These are phyloP conservation scores for Amblyopsis hoosieri DNA, from an alignment of 2,797 vertebrate genomes.

Conservation along the genomic window DNA sequence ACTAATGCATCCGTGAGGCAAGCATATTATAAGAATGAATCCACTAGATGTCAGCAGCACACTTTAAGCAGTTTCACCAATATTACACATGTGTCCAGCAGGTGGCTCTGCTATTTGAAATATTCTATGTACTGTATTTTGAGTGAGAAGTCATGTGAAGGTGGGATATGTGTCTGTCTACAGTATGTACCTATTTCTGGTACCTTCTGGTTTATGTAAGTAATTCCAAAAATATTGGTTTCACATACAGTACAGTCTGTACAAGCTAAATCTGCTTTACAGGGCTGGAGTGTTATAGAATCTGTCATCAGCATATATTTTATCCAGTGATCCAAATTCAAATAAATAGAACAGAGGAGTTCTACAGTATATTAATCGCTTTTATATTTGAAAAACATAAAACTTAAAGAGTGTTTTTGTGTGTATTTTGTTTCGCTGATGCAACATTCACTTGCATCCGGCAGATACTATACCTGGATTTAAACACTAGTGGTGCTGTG, in stretches of 20 bases:
- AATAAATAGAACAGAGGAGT: neutral
- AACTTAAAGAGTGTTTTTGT: neutral
- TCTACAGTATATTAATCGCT: neutral
- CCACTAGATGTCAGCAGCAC: constrained; percentile 75
- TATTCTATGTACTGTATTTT: neutral
- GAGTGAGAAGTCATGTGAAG: neutral
- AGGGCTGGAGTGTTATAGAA: constrained; percentile 32
- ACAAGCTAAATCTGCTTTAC: too few relatives aligned
- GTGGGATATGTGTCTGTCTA: too few relatives aligned
- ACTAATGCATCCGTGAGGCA: too few relatives aligned
- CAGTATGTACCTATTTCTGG: too few relatives aligned
- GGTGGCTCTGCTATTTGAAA: neutral
- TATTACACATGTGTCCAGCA: neutral
- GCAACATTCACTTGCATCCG: neutral
- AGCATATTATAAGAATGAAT: neutral
- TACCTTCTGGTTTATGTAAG: too few relatives aligned
- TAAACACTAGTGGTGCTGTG: neutral
- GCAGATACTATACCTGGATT: too few relatives aligned
- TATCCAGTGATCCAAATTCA: constrained; percentile 28
- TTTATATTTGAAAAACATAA: neutral
- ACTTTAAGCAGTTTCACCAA: constrained; percentile 17
- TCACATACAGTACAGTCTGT: too few relatives aligned
- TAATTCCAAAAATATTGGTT: too few relatives aligned
- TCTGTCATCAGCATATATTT: constrained; percentile 64
- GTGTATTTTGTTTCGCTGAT: neutral